Conservation (phyloP, 1,140 invertebrate genomes). For the Bombyx mandarina region DNA sequence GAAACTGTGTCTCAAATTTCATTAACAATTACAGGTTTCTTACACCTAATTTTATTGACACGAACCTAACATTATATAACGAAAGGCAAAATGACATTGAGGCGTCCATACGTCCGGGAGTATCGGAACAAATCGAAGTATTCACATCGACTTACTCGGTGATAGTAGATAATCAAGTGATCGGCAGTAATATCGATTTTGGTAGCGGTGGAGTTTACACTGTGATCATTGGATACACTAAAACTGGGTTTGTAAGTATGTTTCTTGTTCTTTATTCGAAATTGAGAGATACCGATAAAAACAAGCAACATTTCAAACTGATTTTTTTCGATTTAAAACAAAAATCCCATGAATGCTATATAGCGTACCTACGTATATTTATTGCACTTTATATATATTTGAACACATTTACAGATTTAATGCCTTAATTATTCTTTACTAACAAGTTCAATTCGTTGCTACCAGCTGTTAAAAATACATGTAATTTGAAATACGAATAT, state of each 20-base stretch:
- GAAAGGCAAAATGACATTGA: conserved; percentile 37
- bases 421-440: too few relatives aligned
- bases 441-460: too few relatives aligned
- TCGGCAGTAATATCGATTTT: conserved; percentile 35
- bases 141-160: conserved; percentile 48
- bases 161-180: conserved; percentile 20
- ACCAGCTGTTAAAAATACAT: too few relatives aligned
- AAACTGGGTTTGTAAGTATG: conserved; percentile 33
- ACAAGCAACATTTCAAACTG: too few relatives aligned
- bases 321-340: too few relatives aligned
- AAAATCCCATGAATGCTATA: too few relatives aligned
- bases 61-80: conserved; percentile 34
- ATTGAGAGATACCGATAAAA: too few relatives aligned
- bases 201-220: conserved; percentile 74
- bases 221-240: conserved; percentile 49
- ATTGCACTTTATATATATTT: too few relatives aligned
- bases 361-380: too few relatives aligned
- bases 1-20: too few relatives aligned
- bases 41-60: conserved; percentile 33
- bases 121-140: conserved; percentile 49
- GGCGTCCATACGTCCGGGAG: conserved; percentile 16
- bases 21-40: conserved; percentile 31
- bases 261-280: conserved; percentile 4
- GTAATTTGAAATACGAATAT: conserved; percentile 1
- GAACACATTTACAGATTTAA: too few relatives aligned